Evolutionary conservation across 1,140 invertebrate genomes (phyloP).

Genomic region (Solenopsis invicta): DNA sequence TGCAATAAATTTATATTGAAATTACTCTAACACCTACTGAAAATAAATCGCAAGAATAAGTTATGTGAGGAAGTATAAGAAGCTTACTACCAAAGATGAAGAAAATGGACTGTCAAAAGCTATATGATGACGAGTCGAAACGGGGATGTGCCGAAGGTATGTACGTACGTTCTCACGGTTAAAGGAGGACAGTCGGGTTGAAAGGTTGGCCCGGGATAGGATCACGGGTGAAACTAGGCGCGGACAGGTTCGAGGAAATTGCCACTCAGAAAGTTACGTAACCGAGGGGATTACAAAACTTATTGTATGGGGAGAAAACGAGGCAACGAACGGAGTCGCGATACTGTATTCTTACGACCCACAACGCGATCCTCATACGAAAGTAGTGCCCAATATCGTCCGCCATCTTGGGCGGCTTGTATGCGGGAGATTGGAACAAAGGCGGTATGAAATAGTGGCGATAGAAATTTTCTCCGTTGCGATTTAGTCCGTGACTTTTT

Average conservation of each 20-base stretch:
- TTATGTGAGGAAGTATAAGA: background rate
- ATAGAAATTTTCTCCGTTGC: background rate
- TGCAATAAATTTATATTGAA: background rate
- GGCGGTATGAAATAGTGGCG: background rate
- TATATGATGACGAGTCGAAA: constrained; percentile 16
- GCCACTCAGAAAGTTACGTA: constrained; percentile 72
- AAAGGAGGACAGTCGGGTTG: constrained; percentile 25
- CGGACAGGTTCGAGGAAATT: constrained; percentile 64
- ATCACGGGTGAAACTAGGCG: constrained; percentile 43
- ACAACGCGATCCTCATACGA: constrained; percentile 52
- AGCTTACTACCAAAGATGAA: constrained; percentile 6
- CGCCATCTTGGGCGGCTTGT: constrained; percentile 3
- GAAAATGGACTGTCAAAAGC: constrained; percentile 13
- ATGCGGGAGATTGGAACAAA: background rate
- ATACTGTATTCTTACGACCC: constrained; percentile 55
- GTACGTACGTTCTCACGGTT: constrained; percentile 20
- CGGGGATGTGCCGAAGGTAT: constrained; percentile 12
- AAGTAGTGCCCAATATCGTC: constrained; percentile 31
- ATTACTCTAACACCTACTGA: background rate
- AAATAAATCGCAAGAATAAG: background rate
- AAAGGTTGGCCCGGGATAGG: constrained; percentile 8
- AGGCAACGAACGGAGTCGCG: constrained; percentile 65
- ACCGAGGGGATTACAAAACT: constrained; percentile 73
- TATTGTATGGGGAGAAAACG: constrained; percentile 67
- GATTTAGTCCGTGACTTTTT: background rate